Percentiles rank a stretch among this genome's conserved stretches.
Conservation (phyloP, 1,140 invertebrate species). For the Leptonema lineaticorne region DNA sequence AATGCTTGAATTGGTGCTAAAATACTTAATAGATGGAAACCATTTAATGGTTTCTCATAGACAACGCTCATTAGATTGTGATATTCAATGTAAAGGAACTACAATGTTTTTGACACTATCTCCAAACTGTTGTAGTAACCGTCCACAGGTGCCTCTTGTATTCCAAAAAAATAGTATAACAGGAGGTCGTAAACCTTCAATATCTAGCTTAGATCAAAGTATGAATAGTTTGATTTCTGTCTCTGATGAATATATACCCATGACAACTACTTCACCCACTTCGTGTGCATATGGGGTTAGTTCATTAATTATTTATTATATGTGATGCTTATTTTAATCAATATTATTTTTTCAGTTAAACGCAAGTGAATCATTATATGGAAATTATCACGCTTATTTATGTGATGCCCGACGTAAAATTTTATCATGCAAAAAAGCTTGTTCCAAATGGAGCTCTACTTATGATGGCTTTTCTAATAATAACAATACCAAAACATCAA, state of each 20-base stretch:
- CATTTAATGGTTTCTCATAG: slow-evolving; percentile 84
- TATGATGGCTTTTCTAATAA: slow-evolving; percentile 65
- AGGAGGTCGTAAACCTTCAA: slow-evolving; percentile 28
- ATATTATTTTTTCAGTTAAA: slow-evolving; percentile 46
- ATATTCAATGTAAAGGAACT: slow-evolving; percentile 78
- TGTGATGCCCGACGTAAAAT: slow-evolving; percentile 80
- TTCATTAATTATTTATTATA: slow-evolving; percentile 15
- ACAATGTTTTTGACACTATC: slow-evolving; percentile 81
- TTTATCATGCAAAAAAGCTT: slow-evolving; percentile 69
- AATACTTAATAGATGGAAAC: slow-evolving; percentile 84
- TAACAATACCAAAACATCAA: slow-evolving; percentile 42
- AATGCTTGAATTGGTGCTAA: slow-evolving; percentile 90
- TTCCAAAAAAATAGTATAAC: slow-evolving; percentile 40
- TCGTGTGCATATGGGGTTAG: slow-evolving; percentile 54
- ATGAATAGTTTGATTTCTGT: slow-evolving; percentile 32
- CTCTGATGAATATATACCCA: slow-evolving; percentile 17
- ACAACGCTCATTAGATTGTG: slow-evolving; percentile 71
- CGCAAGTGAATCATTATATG: slow-evolving; percentile 62
- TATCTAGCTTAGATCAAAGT: slow-evolving; percentile 36
- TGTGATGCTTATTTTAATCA: background rate
- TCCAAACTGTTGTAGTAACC: slow-evolving; percentile 62
- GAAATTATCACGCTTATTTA: slow-evolving; percentile 81
- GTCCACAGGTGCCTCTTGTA: slow-evolving; percentile 25
- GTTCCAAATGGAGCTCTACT: slow-evolving; percentile 71
- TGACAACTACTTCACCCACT: slow-evolving; percentile 46